Evolutionary conservation across 2,113 vertebrate genomes (phyloP).

Genomic region (Chamaetylas fuelleborni): DNA sequence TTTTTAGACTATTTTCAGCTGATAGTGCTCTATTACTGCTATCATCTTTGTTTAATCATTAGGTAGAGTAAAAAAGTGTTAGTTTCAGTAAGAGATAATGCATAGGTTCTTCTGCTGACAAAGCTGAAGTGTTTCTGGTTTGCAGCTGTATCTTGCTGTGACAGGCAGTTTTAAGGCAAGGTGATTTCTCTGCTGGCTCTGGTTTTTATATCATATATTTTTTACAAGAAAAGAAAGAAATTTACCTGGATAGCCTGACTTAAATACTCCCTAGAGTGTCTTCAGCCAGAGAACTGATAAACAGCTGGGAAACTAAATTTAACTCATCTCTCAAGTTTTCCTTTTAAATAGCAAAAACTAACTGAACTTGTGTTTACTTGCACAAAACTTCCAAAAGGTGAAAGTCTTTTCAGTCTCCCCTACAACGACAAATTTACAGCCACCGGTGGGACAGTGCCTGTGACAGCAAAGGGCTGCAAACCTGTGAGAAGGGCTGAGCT

Average conservation of each 20-base stretch:
- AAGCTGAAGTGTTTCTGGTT: not conserved
- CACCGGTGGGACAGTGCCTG: not conserved
- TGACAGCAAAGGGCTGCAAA: not conserved
- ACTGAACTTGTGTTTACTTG: not conserved
- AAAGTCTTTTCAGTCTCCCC: not conserved
- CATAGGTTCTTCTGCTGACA: not conserved
- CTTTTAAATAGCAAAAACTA: not conserved
- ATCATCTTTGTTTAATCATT: constrained; percentile 32
- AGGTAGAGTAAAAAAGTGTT: not conserved
- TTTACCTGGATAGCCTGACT: not conserved
- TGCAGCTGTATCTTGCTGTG: not conserved
- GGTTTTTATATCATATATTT: not conserved
- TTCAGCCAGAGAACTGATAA: not conserved
- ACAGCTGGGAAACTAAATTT: not conserved
- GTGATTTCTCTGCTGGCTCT: not conserved
- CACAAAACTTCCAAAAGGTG: not conserved
- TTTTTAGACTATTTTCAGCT: not conserved
- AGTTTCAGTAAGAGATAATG: not conserved
- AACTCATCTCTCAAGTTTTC: not conserved
- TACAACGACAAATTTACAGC: not conserved
- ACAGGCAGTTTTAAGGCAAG: not conserved
- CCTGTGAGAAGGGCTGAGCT: not conserved
- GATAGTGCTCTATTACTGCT: not conserved
- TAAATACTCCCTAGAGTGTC: not conserved
- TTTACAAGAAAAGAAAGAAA: not conserved